Base-by-base conservation (phyloP, 2,797 vertebrate genomes). In the Denticeps clupeoides region DNA sequence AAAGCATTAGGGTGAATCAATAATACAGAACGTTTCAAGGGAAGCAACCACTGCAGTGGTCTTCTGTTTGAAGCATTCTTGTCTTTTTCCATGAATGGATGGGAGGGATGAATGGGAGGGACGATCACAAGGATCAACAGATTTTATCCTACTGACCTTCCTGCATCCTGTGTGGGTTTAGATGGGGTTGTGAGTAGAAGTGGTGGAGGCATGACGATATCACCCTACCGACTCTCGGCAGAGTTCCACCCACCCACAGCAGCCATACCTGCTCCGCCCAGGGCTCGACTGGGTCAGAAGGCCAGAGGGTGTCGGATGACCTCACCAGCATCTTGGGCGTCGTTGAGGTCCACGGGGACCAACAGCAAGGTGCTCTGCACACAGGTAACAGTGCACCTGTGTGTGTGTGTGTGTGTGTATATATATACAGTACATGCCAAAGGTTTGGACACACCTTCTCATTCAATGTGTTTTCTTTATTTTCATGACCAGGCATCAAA, bases 311-410 rank as follows among this genome's bases (percentile, higher is more conserved):
- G 60, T 27, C 74, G 70, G 28, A 80, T 93, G 47, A 86, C 89
- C 43, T 86, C 93, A 35, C 91, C 91, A 59, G 88, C 87, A 41
- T 93, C 91, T 11, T 97, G 94, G 94, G 85, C 87, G 6, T 91
- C 90, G 3, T 78, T 94, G 41, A 81, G 85, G 47, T 91, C 92
- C 2, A 88, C 90, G 0, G 84, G 81, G 26, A 81, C 84, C 61
- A 88, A 89, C 61, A 86, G 82, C 58, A 84, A 87, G 35, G 86
- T 87, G 64, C 86, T 93, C 59, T 79, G 61, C 72, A 82, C 87
- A 70, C 93, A 85, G 64, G 82, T 72, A 56, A 8, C 24, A 25
- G 24, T 3, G 28, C 27, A 6, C 8, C 9, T 11, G 27, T 10
- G 31, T 9, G n/a, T n/a, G n/a, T n/a, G n/a, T n/a, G n/a, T n/a